These are phyloP conservation scores for Drosophila paracracens DNA, from an alignment of 2,888 invertebrate species.

Conservation along the genomic window DNA sequence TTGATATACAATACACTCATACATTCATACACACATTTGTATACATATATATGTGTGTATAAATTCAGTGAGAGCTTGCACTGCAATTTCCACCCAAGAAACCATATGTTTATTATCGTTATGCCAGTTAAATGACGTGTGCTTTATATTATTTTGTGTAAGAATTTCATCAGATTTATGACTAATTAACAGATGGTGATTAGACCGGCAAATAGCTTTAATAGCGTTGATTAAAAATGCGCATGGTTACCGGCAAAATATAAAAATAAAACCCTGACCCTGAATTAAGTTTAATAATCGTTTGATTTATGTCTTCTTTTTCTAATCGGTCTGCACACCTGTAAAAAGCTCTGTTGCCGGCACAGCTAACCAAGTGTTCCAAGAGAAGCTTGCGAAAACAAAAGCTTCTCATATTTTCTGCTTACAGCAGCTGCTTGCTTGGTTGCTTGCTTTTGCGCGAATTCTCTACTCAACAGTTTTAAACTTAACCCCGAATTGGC, in stretches of 20 bases:
- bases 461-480: conserved; percentile 57
- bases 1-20: conserved; percentile 15
- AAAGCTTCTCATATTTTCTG: conserved; percentile 36
- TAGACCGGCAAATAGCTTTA: background rate
- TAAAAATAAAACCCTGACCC: conserved; percentile 60
- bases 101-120: conserved; percentile 7
- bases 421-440: conserved; percentile 14
- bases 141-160: background rate
- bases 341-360: conserved; percentile 36
- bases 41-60: background rate
- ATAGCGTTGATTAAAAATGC: conserved; percentile 11
- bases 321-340: conserved; percentile 48
- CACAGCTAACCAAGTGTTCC: background rate
- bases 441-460: conserved; percentile 36
- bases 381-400: conserved; percentile 30
- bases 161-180: conserved; percentile 4
- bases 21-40: background rate
- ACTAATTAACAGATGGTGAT: background rate
- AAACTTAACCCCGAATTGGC: conserved; percentile 43
- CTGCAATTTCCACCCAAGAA: conserved; percentile 13
- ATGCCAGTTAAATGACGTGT: conserved; percentile 12
- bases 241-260: conserved; percentile 9
- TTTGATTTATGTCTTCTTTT: conserved; percentile 23
- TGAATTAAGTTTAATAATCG: conserved; percentile 38
- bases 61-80: conserved; percentile 10